A percentile compares a stretch with the other conserved stretches of the same genome.
Conservation (phyloP, 2,113 vertebrate species). For the Eupsittula cactorum region DNA sequence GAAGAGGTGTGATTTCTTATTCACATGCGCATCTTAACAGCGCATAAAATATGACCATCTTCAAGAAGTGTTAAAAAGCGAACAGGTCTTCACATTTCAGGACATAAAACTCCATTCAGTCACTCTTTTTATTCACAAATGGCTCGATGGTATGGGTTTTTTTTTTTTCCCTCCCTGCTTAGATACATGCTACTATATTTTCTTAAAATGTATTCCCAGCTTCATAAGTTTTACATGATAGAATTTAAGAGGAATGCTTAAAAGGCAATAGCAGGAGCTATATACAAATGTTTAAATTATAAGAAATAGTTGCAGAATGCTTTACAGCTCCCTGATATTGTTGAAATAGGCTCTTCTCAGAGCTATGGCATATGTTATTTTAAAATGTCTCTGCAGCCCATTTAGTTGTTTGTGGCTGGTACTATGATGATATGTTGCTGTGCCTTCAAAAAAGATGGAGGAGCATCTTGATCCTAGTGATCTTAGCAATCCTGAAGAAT, state of each 20-base stretch:
- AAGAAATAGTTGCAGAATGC: constrained; percentile 13
- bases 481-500: background rate
- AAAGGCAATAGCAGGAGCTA: background rate
- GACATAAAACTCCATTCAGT: constrained; percentile 49
- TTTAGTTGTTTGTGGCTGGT: background rate
- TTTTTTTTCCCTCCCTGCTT: constrained; percentile 16
- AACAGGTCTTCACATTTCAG: constrained; percentile 49
- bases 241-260: constrained; percentile 36
- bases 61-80: constrained; percentile 53
- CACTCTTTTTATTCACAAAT: constrained; percentile 51
- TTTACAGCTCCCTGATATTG: background rate
- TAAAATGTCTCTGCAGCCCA: background rate
- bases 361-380: background rate
- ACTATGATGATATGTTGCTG: background rate
- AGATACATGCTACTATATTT: constrained; percentile 24
- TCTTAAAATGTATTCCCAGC: constrained; percentile 27
- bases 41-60: constrained; percentile 41
- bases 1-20: background rate
- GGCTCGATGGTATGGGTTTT: background rate
- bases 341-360: background rate
- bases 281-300: constrained; percentile 14
- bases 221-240: constrained; percentile 16
- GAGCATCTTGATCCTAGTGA: background rate
- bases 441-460: background rate
- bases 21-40: constrained; percentile 8